Evolutionary conservation across 2,888 invertebrate genomes (phyloP).

Genomic region (Linnaemya tessellans): DNA sequence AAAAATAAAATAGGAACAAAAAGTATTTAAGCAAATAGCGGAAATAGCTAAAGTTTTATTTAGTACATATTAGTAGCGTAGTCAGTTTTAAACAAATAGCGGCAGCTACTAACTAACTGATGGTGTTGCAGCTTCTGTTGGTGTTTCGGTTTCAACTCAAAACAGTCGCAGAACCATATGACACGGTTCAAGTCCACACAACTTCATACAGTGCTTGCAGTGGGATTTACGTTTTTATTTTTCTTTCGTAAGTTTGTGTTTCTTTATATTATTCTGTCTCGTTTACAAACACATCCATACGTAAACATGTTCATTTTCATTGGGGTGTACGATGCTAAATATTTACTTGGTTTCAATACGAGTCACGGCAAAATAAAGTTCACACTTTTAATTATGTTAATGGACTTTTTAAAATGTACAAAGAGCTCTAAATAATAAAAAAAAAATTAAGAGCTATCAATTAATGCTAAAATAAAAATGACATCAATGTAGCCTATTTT

Average conservation of each 20-base stretch:
- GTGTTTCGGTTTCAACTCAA: constrained; percentile 46
- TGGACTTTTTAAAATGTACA: constrained; percentile 25
- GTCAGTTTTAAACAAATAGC: constrained; percentile 66
- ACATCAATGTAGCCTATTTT: background rate
- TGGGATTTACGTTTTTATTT: constrained; percentile 54
- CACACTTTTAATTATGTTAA: constrained; percentile 49
- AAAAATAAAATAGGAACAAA: background rate
- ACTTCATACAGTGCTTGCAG: constrained; percentile 51
- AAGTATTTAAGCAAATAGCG: constrained; percentile 66
- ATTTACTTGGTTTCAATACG: constrained; percentile 28
- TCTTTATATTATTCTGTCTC: constrained; percentile 21
- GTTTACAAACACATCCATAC: background rate
- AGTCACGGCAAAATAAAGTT: constrained; percentile 29
- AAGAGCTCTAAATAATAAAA: background rate
- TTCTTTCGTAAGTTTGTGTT: constrained; percentile 17
- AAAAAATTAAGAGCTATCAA: constrained; percentile 1
- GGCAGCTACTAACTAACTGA: constrained; percentile 41
- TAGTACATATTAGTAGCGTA: constrained; percentile 66
- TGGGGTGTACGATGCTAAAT: constrained; percentile 8
- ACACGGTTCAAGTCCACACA: constrained; percentile 61
- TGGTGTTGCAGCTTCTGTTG: constrained; percentile 43
- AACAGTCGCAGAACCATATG: constrained; percentile 55
- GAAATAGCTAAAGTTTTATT: constrained; percentile 68
- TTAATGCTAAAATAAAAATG: background rate
- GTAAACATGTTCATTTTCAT: background rate